These are phyloP conservation scores for Ianthella basta DNA, from an alignment of 37 sponge, comb jelly and placozoan genomes.

Conservation along the genomic window DNA sequence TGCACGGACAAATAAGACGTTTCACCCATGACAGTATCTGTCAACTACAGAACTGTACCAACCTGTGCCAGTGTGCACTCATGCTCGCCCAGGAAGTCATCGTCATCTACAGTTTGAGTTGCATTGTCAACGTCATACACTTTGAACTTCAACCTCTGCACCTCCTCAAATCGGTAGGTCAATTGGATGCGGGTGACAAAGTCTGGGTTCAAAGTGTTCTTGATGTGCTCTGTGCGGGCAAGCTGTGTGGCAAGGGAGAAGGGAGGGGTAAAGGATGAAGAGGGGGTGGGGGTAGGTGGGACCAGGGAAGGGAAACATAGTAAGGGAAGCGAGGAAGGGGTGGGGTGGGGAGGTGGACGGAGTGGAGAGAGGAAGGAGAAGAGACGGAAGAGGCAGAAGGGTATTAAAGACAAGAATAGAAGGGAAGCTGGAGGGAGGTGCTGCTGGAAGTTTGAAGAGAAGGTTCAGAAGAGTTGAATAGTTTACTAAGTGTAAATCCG, in stretches of 20 bases:
- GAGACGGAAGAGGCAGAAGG: neutral
- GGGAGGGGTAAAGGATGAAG: neutral
- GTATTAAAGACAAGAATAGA: too few relatives aligned
- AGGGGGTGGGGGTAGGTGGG: neutral
- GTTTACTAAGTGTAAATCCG: too few relatives aligned
- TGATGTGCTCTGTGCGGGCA: constrained; percentile 80
- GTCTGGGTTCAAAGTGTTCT: constrained; percentile 72
- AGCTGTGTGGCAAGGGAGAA: constrained; percentile 35
- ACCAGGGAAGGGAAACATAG: neutral
- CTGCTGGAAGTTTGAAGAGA: too few relatives aligned
- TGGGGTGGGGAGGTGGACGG: neutral
- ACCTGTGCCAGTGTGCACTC: constrained; percentile 55
- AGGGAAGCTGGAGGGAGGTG: too few relatives aligned
- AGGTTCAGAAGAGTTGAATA: too few relatives aligned
- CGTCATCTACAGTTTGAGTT: constrained; percentile 52
- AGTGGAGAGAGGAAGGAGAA: neutral
- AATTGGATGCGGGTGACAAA: constrained; percentile 52
- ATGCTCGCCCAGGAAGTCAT: constrained; percentile 62
- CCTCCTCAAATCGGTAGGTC: constrained; percentile 67
- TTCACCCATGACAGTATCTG: too few relatives aligned
- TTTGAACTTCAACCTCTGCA: constrained; percentile 60
- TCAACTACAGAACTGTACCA: neutral
- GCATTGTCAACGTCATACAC: constrained; percentile 72
- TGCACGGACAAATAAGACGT: too few relatives aligned
- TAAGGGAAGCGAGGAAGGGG: neutral